Percentiles rank a stretch among this genome's conserved stretches.
Conservation (phyloP, 53 echinoderm and acorn worm species). For the Patiria pectinifera region DNA sequence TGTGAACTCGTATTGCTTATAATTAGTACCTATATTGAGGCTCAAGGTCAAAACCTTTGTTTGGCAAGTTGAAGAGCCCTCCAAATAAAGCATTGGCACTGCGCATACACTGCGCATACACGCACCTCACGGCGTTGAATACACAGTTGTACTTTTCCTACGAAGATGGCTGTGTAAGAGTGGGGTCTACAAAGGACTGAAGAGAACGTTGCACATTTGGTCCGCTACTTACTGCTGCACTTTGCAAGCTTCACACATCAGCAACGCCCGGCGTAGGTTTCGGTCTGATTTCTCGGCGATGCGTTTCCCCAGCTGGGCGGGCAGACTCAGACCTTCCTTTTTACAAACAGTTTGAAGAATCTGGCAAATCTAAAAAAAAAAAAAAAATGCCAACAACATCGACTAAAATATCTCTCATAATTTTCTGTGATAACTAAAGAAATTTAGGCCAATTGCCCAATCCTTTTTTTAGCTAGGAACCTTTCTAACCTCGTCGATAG, state of each 20-base stretch:
- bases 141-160: too few species aligned
- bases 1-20: too few species aligned
- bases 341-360: constrained; percentile 89
- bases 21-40: too few species aligned
- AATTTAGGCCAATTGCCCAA: background rate
- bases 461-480: too few species aligned
- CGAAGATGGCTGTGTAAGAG: too few species aligned
- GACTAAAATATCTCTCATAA: background rate
- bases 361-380: constrained; percentile 79
- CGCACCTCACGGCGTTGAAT: too few species aligned
- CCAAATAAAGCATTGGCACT: too few species aligned
- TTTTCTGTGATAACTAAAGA: background rate
- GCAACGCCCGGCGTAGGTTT: constrained; percentile 86
- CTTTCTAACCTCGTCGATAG: constrained; percentile 74
- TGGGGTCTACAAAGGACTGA: too few species aligned
- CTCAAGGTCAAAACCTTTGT: too few species aligned
- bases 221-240: constrained; percentile 93
- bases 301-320: constrained; percentile 77
- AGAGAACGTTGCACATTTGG: background rate
- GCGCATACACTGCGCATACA: too few species aligned
- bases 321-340: constrained; percentile 90
- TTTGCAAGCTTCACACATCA: constrained; percentile 97
- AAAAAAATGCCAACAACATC: background rate
- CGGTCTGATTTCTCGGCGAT: constrained; percentile 94
- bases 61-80: too few species aligned